Conservation (phyloP, 2,113 vertebrate species). For the Damaliscus lunatus region DNA sequence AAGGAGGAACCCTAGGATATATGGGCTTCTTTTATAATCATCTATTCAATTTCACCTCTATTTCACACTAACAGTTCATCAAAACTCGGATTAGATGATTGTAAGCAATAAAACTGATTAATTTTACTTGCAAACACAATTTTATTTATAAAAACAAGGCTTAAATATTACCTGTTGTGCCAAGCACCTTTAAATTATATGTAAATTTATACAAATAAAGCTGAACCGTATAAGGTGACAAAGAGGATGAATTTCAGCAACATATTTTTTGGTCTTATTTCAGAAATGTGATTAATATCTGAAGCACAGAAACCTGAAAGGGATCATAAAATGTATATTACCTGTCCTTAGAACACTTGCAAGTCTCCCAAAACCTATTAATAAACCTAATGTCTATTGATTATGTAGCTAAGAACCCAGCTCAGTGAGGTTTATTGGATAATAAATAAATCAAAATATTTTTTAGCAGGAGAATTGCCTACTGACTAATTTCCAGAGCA, state of each 20-base stretch:
- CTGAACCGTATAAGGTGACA: neutral
- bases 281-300: neutral
- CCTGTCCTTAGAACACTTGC: neutral
- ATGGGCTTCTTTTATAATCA: neutral
- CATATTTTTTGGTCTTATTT: neutral
- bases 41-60: neutral
- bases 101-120: neutral
- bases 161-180: neutral
- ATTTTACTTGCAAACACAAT: neutral
- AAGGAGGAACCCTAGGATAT: accelerated
- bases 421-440: neutral
- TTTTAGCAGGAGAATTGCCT: neutral
- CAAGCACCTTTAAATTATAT: neutral
- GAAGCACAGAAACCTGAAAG: neutral
- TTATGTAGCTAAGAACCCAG: neutral
- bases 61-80: neutral
- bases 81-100: neutral
- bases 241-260: neutral
- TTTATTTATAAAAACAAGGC: neutral
- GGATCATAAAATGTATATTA: neutral
- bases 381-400: constrained; percentile 3
- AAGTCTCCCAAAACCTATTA: neutral
- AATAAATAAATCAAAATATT: constrained; percentile 41
- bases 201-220: neutral
- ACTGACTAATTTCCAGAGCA: neutral